Conservation (phyloP, 2,797 vertebrate species). For the Gorsachius magnificus region DNA sequence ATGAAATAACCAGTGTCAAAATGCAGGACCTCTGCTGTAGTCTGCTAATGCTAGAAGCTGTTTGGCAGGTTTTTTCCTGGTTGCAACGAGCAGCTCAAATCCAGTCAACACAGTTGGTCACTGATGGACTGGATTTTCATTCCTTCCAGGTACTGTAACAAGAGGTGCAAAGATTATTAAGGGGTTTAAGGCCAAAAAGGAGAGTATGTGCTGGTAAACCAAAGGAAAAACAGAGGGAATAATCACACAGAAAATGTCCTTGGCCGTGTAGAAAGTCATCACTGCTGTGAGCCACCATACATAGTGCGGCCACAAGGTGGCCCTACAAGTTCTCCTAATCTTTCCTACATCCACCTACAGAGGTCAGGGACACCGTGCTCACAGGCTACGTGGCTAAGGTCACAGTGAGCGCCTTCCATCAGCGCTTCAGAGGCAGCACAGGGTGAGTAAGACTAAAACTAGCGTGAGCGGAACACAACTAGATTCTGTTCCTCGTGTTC, state of each 20-base stretch:
- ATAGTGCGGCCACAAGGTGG: slow-evolving; percentile 51
- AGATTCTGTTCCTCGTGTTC: not conserved
- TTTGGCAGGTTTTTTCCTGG: slow-evolving; percentile 7
- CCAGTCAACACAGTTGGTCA: not conserved
- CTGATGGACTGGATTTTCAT: not conserved
- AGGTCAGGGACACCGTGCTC: not conserved
- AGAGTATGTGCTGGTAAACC: not conserved
- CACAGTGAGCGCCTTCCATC: not conserved
- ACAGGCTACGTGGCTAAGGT: not conserved
- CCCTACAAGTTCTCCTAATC: not conserved
- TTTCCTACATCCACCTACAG: not conserved
- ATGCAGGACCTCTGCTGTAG: not conserved
- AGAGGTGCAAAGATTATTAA: not conserved
- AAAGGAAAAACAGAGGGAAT: not conserved
- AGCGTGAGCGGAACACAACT: not conserved
- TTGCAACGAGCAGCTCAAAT: not conserved
- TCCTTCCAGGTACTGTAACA: slow-evolving; percentile 2
- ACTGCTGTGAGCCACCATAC: not conserved
- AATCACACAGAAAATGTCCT: not conserved
- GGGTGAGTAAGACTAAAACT: not conserved
- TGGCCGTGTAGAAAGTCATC: not conserved
- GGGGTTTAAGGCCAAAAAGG: slow-evolving; percentile 48
- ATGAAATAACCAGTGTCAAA: not conserved
- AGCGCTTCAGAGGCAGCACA: not conserved
- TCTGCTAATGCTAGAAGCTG: not conserved